These are phyloP conservation scores for Hormaphis cornu DNA, from an alignment of 1,140 invertebrate genomes.

Conservation along the genomic window DNA sequence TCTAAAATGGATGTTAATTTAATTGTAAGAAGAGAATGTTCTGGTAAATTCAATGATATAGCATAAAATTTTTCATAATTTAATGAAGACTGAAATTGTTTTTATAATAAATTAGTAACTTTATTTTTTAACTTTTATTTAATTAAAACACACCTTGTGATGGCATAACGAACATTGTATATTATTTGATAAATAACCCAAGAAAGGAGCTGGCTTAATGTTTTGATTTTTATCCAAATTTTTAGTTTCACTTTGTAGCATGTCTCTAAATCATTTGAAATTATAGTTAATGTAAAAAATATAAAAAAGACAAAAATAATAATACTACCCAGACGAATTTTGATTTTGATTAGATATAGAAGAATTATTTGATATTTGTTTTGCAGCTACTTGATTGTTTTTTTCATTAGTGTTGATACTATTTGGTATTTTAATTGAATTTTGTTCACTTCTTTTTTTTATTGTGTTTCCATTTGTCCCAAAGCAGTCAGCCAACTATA, in stretches of 20 bases:
- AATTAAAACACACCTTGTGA: conserved; percentile 19
- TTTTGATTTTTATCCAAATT: conserved; percentile 29
- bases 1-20: conserved; percentile 9
- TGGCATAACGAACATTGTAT: conserved; percentile 32
- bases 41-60: conserved; percentile 64
- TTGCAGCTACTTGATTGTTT: neutral
- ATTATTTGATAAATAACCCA: conserved; percentile 33
- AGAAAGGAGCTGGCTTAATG: conserved; percentile 23
- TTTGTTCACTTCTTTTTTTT: neutral
- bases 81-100: conserved; percentile 64
- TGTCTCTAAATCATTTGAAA: neutral
- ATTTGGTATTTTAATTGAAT: neutral
- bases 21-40: conserved; percentile 35
- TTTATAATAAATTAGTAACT: too few relatives aligned
- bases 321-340: conserved; percentile 1
- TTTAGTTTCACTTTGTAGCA: neutral
- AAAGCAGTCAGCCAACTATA: conserved; percentile 23
- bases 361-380: neutral
- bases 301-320: neutral
- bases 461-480: neutral
- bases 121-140: too few relatives aligned
- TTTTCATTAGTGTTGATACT: neutral
- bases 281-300: neutral
- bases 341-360: neutral
- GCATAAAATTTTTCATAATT: conserved; percentile 85